Base-by-base conservation (phyloP, 2,888 invertebrate genomes). In the Coecobrya sp. region DNA sequence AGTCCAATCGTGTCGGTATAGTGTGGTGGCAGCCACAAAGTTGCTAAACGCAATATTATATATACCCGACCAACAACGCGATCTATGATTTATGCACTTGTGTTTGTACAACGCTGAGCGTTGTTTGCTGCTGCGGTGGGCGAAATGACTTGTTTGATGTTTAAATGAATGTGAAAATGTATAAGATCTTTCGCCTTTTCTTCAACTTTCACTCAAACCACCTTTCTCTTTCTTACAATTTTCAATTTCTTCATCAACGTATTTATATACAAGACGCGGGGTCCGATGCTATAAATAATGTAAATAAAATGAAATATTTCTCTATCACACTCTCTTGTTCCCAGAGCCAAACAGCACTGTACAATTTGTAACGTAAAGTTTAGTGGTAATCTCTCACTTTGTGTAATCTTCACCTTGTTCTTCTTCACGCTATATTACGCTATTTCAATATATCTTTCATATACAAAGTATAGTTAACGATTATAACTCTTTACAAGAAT, bases 361-460 rank as follows among this genome's bases (percentile, higher is more conserved):
- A 22, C 25, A 55, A 25, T 7, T 10, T 65, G 27, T 25, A 65
- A 22, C 65, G 16, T 65, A 25, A n/a, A 5, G 11, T 65, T 13
- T 22, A 65, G 65, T 25, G 65, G 27, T 65, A 25, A 65, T 25
- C 25, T 25, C 10, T 25, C 65, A 65, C 65, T 65, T 27, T 65
- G 65, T 65, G 25, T 65, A 65, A 4, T 65, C 65, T 25, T 3
- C 68, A 68, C 68, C 36, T 68, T 30, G 25, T 68, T 68, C n/a
- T 68, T 68, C 36, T 68, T 68, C 68, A 68, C 68, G 36, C 68
- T 68, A 68, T 49, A 49, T 25, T 65, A 27, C n/a, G 68, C 68
- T 68, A 36, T 68, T 30, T 62, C 62, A 62, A n/a, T 62, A 25
- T n/a, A 25, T 49, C n/a, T n/a, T n/a, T n/a, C n/a, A n/a, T n/a